Percentiles rank a stretch among this genome's conserved stretches.
phyloP scores from a whole-genome alignment of 2,113 vertebrate species.

The Pholis gunnellus region DNA sequence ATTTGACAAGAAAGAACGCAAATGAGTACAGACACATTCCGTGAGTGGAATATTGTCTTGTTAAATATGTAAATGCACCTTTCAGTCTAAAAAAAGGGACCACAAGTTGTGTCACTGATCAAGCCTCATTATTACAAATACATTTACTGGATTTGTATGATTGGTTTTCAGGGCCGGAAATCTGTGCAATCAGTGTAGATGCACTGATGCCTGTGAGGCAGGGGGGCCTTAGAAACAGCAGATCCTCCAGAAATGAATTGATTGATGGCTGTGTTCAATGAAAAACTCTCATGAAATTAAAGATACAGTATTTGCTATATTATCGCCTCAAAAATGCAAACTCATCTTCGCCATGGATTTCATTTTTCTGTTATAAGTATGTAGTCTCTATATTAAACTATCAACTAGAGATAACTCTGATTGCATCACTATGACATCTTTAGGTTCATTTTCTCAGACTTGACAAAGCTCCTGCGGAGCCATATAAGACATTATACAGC shows the following conservation, averaged over 20 bases:
- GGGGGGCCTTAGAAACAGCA: no score
- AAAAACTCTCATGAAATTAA: no score
- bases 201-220: no score
- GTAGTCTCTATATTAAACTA: not conserved
- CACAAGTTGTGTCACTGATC: not conserved
- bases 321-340: no score
- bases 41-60: slow-evolving; percentile 22
- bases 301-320: no score
- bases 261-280: no score
- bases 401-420: not conserved
- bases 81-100: not conserved
- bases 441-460: not conserved
- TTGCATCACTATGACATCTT: not conserved
- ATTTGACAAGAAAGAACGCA: slow-evolving; percentile 23
- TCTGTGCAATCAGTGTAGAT: no score
- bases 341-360: no score
- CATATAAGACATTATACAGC: not conserved
- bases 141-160: not conserved
- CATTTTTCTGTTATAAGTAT: not conserved
- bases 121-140: not conserved
- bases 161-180: not conserved
- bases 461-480: not conserved
- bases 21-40: slow-evolving; percentile 7
- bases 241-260: no score
- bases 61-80: slow-evolving; percentile 4